These are phyloP conservation scores for Nothobranchius furzeri DNA, from an alignment of 2,113 vertebrate species.

Conservation along the genomic window DNA sequence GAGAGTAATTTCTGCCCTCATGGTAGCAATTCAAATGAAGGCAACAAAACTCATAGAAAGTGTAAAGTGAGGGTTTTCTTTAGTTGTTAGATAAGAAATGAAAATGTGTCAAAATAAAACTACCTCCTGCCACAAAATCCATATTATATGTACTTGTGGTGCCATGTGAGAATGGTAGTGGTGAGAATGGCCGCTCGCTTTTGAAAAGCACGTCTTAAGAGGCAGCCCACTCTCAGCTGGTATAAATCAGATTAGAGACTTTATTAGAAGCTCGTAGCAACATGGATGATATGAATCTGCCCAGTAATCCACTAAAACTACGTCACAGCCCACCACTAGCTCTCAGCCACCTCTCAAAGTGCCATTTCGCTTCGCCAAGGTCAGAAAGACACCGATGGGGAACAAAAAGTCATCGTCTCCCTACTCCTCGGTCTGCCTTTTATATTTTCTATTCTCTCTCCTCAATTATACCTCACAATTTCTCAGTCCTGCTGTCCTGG, in stretches of 20 bases:
- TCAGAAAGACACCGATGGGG: slow-evolving; percentile 26
- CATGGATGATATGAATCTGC: slow-evolving; percentile 14
- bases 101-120: slow-evolving; percentile 3
- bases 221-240: not conserved
- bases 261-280: slow-evolving; percentile 1
- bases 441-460: slow-evolving; percentile 13
- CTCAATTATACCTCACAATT: slow-evolving; percentile 36
- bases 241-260: slow-evolving; percentile 16
- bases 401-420: slow-evolving; percentile 33
- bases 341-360: slow-evolving; percentile 16
- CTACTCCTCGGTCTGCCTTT: slow-evolving; percentile 1
- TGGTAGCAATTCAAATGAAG: too few species aligned
- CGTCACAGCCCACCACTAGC: slow-evolving; percentile 2
- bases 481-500: slow-evolving; percentile 13
- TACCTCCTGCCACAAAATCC: not conserved
- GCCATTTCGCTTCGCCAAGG: slow-evolving; percentile 35
- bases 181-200: not conserved
- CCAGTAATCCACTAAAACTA: slow-evolving; percentile 10
- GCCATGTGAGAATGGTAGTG: not conserved
- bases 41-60: too few species aligned
- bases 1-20: too few species aligned
- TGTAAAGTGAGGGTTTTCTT: too few species aligned
- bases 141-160: not conserved
- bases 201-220: slow-evolving; percentile 1
- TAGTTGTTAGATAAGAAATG: not conserved